Percentiles rank a stretch among this genome's conserved stretches.
Conservation (phyloP, 1,140 invertebrate species). For the Caenorhabditis tropicalis region DNA sequence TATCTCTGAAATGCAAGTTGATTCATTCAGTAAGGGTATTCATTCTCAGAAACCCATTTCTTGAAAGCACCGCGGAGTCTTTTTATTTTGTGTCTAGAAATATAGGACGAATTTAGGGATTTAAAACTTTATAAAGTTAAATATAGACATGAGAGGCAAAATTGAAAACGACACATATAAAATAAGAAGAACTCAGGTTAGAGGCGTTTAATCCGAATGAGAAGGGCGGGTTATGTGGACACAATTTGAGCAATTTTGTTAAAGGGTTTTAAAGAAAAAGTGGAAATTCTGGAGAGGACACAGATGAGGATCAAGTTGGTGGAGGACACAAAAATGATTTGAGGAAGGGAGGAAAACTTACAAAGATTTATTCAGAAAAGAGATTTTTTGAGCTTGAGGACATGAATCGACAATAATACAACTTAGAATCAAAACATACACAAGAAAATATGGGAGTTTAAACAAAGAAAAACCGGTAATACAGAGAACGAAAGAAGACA, state of each 20-base stretch:
- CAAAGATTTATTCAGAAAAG: background rate
- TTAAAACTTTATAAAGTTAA: background rate
- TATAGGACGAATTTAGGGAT: too few species aligned
- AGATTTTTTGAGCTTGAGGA: background rate
- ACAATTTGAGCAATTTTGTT: constrained; percentile 25
- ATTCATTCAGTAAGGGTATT: too few species aligned
- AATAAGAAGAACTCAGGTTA: background rate
- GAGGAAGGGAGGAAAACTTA: background rate
- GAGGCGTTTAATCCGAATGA: background rate
- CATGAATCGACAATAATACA: constrained; percentile 1
- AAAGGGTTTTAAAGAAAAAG: background rate
- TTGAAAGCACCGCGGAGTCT: too few species aligned
- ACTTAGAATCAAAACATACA: background rate
- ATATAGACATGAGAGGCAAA: background rate
- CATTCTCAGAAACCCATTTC: too few species aligned
- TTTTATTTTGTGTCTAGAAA: too few species aligned
- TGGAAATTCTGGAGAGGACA: background rate
- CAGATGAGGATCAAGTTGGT: background rate
- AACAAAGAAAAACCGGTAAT: background rate
- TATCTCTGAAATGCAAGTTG: too few species aligned
- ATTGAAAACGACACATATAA: constrained; percentile 31
- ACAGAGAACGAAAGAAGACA: background rate
- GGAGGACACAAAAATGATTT: background rate
- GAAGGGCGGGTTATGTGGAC: background rate
- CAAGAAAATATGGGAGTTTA: background rate